Evolutionary conservation across 2,797 vertebrate species (phyloP), one percentile per base, ranked within the genome.

Genomic region (Tarsius wallacei): DNA sequence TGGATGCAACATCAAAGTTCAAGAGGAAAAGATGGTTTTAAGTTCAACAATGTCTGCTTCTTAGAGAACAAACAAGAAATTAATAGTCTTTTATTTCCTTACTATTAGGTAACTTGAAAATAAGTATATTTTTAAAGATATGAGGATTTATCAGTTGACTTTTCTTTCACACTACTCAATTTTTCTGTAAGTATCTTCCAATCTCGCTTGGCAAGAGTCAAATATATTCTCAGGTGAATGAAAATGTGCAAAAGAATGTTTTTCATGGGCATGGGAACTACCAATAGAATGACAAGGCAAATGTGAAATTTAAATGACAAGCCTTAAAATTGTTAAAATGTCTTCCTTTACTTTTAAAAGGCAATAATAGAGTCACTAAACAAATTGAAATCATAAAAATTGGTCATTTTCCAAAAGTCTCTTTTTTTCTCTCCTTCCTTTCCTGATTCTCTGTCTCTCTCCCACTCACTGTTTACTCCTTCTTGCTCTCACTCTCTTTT

Each of bases 151-250:
- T 36, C 6, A 15, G 42, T 85, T 83, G 53, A 63, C 10, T 86
- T 78, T 94, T 80, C 36, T 28, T 73, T 87, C 19, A 84, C 2
- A 33, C 16, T 53, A 61, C 12, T 31, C 31, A 82, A 73, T 80
- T 57, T 92, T 89, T 90, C 61, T 95, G 14, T 76, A 88, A 66
- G 61, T 71, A 51, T 71, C 84, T 74, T 96, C n/a, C 66, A 95
- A 28, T 90, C 49, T 95, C 59, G n/a, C 36, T 85, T 59, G 63
- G 55, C 42, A 87, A 87, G 26, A 88, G 28, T 90, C 42, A 95
- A 73, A 90, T 87, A 84, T 7, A 59, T 47, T 78, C 47, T 91
- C 26, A 53, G 63, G 19, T 80, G 22, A 92, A 87, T 87, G n/a
- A 15, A 95, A 89, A 70, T 73, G 28, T 73, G 21, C 24, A 84